Percentiles rank a stretch among this genome's conserved stretches.
These are phyloP conservation scores for Morus bassanus DNA, from an alignment of 2,797 vertebrate genomes.

Conservation along the genomic window DNA sequence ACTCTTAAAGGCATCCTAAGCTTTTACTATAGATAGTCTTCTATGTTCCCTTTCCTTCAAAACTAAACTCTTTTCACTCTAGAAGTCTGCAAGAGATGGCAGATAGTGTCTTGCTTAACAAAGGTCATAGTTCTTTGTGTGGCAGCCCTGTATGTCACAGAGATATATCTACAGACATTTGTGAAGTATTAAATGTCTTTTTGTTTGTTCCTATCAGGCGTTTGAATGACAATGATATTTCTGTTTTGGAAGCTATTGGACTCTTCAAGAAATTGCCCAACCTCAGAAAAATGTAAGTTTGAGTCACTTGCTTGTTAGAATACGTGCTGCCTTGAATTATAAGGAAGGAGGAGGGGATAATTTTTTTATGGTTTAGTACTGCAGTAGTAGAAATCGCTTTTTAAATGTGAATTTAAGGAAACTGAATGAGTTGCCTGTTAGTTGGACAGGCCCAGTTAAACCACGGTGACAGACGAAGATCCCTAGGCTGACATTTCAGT, in stretches of 20 bases:
- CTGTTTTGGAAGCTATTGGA: conserved; percentile 85
- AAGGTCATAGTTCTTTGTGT: conserved; percentile 11
- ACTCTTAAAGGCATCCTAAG: background rate
- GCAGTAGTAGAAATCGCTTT: background rate
- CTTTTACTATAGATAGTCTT: background rate
- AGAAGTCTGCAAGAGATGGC: background rate
- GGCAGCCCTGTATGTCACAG: background rate
- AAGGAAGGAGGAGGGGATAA: background rate
- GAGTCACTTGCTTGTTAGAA: background rate
- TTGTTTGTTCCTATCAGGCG: conserved; percentile 79
- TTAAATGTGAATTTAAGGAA: background rate
- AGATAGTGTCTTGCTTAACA: background rate
- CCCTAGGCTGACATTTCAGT: background rate
- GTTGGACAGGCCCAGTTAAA: background rate
- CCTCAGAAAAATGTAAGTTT: conserved; percentile 91
- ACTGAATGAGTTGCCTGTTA: background rate
- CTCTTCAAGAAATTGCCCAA: conserved; percentile 94
- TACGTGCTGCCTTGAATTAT: background rate
- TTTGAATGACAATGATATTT: conserved; percentile 96
- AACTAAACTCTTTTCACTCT: background rate
- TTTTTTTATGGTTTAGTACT: background rate
- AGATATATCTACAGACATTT: background rate
- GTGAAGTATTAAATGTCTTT: conserved; percentile 1
- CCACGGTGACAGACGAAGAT: background rate
- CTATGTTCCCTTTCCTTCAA: background rate